Evolutionary conservation across 2,113 vertebrate genomes (phyloP), one percentile per base, ranked within the genome.

Genomic region (Dinomys branickii): DNA sequence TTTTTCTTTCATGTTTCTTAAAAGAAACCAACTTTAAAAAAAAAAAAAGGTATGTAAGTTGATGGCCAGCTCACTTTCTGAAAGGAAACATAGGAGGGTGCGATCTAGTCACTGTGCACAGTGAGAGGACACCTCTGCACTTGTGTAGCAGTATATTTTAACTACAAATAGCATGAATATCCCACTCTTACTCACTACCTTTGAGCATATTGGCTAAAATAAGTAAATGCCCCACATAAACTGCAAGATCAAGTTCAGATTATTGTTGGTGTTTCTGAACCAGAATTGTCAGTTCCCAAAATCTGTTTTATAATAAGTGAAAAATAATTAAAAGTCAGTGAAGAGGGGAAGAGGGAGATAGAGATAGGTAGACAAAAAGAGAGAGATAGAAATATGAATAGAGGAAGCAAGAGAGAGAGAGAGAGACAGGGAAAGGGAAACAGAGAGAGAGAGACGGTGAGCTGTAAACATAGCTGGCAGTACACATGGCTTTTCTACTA

Each of bases 161-260:
- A 41, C 61, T 82, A 58, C n/a, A 95, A 91, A 44, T 14, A 85
- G n/a, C 44, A 95, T 84, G 3, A 96, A 13, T 83, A 95, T 35
- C 2, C 26, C 13, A 47, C 1, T 17, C 3, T 58, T 50, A 17
- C 13, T 90, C 61, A 89, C 67, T 58, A 67, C 30, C 93, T 14
- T 77, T 41, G 20, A 28, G 30, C 1, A 78, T 58, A 63, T 69
- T 47, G 38, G 52, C 3, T 94, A 80, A 84, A 67, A 24, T 59
- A 8, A 24, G 58, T 59, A 59, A 61, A 61, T 24, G 13, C 44
- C 82, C 50, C 83, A 71, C 22, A 85, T 50, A 35, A 6, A 0
- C 69, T n/a, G 52, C 7, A 86, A 26, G 38, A 22, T 94, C n/a
- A 85, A 95, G 96, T 88, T 47, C 0, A 96, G 91, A 52, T 47